A percentile compares a stretch with the other conserved stretches of the same genome.
Evolutionary conservation across 2,113 vertebrate species (phyloP).

Genomic region (Motacilla alba): DNA sequence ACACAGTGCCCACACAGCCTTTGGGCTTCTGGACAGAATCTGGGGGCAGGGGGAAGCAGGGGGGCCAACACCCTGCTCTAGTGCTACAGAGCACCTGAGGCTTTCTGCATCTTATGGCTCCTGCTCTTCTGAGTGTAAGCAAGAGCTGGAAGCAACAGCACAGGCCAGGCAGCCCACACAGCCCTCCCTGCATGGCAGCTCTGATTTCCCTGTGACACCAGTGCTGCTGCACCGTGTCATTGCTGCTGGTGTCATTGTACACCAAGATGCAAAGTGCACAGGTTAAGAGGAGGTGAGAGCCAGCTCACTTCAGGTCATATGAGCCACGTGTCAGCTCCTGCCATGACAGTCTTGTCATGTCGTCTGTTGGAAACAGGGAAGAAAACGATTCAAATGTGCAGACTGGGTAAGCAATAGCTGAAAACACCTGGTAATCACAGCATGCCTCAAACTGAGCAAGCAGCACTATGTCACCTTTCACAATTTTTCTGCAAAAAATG

Average conservation of each 20-base stretch:
- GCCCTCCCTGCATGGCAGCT: rapidly evolving
- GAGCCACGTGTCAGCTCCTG: neutral
- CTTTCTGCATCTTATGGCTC: rapidly evolving
- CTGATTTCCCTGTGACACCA: neutral
- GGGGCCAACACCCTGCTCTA: neutral
- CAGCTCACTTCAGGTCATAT: rapidly evolving
- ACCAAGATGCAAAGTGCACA: neutral
- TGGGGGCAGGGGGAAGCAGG: neutral
- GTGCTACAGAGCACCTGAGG: neutral
- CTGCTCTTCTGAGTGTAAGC: neutral
- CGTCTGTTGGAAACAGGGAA: neutral
- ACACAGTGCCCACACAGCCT: neutral
- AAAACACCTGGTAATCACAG: neutral
- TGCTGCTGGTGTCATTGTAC: neutral
- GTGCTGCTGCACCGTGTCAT: neutral
- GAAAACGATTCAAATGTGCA: neutral
- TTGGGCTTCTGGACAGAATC: neutral
- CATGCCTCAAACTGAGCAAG: neutral
- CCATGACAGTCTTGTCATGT: neutral
- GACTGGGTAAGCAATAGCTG: neutral
- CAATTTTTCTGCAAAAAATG: neutral
- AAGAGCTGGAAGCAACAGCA: neutral
- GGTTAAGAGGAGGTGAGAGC: neutral
- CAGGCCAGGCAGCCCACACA: neutral
- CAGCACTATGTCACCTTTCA: neutral